A percentile compares a stretch with the other conserved stretches of the same genome.
Evolutionary conservation across 2,888 invertebrate genomes (phyloP).

Genomic region (Sinotaia quadrata): DNA sequence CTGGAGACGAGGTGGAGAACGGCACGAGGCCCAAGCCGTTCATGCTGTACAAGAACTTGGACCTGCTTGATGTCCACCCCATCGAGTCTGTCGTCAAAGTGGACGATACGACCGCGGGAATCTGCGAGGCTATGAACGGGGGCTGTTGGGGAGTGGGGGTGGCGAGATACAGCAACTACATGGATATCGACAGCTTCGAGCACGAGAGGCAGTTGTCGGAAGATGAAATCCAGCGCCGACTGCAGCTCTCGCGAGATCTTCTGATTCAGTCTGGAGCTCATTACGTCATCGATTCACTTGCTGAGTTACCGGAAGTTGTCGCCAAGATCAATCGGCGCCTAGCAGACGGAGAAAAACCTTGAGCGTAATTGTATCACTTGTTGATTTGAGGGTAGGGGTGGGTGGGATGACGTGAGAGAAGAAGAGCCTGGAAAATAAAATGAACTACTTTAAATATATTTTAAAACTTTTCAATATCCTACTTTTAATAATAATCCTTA

Average conservation of each 20-base stretch:
- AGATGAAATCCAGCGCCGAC: conserved; percentile 56
- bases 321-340: conserved; percentile 69
- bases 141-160: conserved; percentile 73
- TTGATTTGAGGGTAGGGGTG: background rate
- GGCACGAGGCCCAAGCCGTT: conserved; percentile 71
- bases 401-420: background rate
- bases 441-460: no score
- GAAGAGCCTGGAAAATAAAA: no score
- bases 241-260: conserved; percentile 58
- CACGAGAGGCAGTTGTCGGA: conserved; percentile 54
- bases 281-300: conserved; percentile 71
- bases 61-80: conserved; percentile 68
- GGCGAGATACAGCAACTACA: conserved; percentile 71
- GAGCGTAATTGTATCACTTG: conserved; percentile 6
- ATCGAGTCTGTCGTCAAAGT: conserved; percentile 68
- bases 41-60: conserved; percentile 72
- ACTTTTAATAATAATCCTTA: no score
- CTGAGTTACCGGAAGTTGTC: conserved; percentile 68
- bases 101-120: conserved; percentile 70
- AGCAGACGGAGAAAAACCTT: conserved; percentile 66
- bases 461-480: no score
- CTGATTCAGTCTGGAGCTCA: conserved; percentile 69
- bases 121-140: conserved; percentile 70
- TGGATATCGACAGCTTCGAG: conserved; percentile 67
- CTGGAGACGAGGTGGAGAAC: conserved; percentile 70